Percentiles rank a stretch among this genome's conserved stretches.
Conservation (phyloP, 2,888 invertebrate genomes). For the Dicycla oo region DNA sequence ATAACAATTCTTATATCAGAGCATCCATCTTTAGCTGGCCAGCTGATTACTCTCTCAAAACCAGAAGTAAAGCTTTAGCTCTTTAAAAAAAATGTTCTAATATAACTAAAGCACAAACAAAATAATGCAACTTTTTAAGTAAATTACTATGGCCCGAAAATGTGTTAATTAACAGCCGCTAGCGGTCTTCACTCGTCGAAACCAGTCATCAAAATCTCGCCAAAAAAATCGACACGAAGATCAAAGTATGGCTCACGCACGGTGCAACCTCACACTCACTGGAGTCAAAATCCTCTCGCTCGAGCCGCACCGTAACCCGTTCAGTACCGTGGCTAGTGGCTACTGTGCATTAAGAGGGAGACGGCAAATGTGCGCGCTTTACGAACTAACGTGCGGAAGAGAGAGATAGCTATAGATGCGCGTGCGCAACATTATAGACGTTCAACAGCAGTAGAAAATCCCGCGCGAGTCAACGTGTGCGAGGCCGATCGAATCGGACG, state of each 20-base stretch:
- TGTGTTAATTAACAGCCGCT: constrained; percentile 83
- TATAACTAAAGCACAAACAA: constrained; percentile 17
- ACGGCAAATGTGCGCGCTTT: constrained; percentile 55
- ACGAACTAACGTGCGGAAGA: constrained; percentile 58
- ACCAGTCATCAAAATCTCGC: constrained; percentile 81
- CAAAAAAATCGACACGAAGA: constrained; percentile 84
- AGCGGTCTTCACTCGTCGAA: constrained; percentile 79
- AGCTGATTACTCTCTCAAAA: constrained; percentile 14
- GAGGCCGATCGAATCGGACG: constrained; percentile 78
- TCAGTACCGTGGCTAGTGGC: constrained; percentile 83
- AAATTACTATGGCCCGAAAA: constrained; percentile 76
- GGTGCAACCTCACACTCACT: constrained; percentile 84
- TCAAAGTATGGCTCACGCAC: constrained; percentile 80
- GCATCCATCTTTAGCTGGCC: background rate
- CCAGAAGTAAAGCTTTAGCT: background rate
- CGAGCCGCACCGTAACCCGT: constrained; percentile 85
- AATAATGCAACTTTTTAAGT: constrained; percentile 60
- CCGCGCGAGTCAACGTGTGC: constrained; percentile 78
- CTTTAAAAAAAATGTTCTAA: background rate
- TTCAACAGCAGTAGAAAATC: constrained; percentile 80
- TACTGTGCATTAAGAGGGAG: constrained; percentile 84
- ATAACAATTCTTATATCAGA: background rate
- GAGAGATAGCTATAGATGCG: constrained; percentile 78
- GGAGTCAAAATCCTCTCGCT: constrained; percentile 84
- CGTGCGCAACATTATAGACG: constrained; percentile 79